Evolutionary conservation across 1,140 invertebrate species (phyloP).

Genomic region (Drosophila persimilis): DNA sequence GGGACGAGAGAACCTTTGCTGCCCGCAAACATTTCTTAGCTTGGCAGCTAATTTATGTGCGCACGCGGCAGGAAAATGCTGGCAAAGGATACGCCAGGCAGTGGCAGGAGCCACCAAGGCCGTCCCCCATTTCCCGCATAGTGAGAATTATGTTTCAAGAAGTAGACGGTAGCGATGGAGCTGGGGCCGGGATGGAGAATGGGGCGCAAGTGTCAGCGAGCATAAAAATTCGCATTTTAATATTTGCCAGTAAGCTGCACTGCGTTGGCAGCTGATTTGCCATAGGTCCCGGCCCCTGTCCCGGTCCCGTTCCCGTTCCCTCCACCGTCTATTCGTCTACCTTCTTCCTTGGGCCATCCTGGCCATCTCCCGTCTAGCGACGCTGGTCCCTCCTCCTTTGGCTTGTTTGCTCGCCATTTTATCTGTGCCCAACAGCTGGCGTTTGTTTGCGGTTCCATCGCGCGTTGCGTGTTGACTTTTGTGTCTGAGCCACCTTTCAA

Average conservation of each 20-base stretch:
- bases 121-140: slow-evolving; percentile 45
- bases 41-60: slow-evolving; percentile 81
- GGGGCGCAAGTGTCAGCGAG: slow-evolving; percentile 71
- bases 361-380: neutral
- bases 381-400: slow-evolving; percentile 10
- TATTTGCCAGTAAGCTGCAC: slow-evolving; percentile 77
- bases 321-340: neutral
- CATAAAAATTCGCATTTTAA: slow-evolving; percentile 81
- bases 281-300: slow-evolving; percentile 24
- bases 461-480: slow-evolving; percentile 80
- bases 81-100: slow-evolving; percentile 66
- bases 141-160: slow-evolving; percentile 64
- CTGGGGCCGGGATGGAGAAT: slow-evolving; percentile 8
- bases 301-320: neutral
- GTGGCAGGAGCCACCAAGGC: slow-evolving; percentile 5
- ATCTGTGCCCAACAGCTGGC: slow-evolving; percentile 77
- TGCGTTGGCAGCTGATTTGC: slow-evolving; percentile 74
- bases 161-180: neutral
- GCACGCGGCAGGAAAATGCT: slow-evolving; percentile 76
- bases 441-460: slow-evolving; percentile 77
- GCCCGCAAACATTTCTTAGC: slow-evolving; percentile 75
- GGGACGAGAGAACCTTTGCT: slow-evolving; percentile 59
- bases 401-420: slow-evolving; percentile 75
- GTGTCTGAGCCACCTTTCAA: slow-evolving; percentile 78
- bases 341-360: neutral